Base-by-base conservation (phyloP, 2,113 vertebrate genomes). In the Oreochromis spilurus region DNA sequence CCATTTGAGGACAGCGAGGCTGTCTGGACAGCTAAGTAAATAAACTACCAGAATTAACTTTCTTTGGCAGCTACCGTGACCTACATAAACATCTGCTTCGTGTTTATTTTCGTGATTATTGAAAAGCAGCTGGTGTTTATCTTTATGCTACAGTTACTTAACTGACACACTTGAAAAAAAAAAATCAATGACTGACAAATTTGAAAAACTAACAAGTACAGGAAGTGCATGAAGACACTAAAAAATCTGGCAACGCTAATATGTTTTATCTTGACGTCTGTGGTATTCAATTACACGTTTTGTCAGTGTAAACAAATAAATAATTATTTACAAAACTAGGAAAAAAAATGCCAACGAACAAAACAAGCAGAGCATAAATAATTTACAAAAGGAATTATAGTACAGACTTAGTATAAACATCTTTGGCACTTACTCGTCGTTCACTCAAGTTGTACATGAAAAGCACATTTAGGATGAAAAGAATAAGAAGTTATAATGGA, bases 391-490 rank as follows among this genome's bases (percentile, higher is more conserved):
- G 94, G 96, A 97, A 97, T 95, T 97, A 98, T 97, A 93, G 96
- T 98, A 98, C 98, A 98, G 92, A 97, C 96, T 96, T 96, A 98
- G 96, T 97, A 98, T 98, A 97, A 98, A 98, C 98, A 98, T 97
- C 97, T 96, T 96, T 93, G 92, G 91, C 87, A 92, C 79, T 92
- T 77, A 57, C 45, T 52, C 4, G 79, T 84, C 86, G 31, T 87
- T 93, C 92, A 94, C 81, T 87, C 75, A 86, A 82, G 72, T 85
- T 91, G 91, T 88, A 72, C n/a, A 43, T 87, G 79, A 54, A 87
- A 85, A 79, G 79, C 54, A 89, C 87, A 85, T 87, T 92, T 88
- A 88, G 77, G 62, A 81, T 93, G 70, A 94, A 89, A 87, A 90
- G 14, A 52, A 84, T 55, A 38, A 84, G 57, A 75, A 89, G 91